Evolutionary conservation across 2,888 invertebrate species (phyloP).

Genomic region (Latrodectus elegans): DNA sequence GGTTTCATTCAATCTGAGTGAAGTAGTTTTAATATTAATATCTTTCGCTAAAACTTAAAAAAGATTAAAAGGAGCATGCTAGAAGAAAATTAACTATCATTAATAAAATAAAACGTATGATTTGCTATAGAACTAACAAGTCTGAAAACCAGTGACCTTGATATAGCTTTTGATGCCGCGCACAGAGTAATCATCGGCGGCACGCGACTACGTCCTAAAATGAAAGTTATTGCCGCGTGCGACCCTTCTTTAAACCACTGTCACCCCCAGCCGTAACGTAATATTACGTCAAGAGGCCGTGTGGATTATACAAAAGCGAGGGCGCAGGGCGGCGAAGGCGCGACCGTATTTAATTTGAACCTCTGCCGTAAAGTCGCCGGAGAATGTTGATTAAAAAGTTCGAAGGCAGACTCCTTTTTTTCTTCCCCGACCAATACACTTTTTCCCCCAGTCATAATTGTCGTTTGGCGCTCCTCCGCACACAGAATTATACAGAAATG

Average conservation of each 20-base stretch:
- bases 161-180: no score
- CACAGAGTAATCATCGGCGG: background rate
- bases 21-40: no score
- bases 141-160: no score
- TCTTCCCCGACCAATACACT: slow-evolving; percentile 16
- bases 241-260: slow-evolving; percentile 25
- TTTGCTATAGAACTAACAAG: no score
- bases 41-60: no score
- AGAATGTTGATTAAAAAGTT: slow-evolving; percentile 67
- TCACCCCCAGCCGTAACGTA: slow-evolving; percentile 5
- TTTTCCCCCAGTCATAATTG: slow-evolving; percentile 59
- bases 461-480: slow-evolving; percentile 54
- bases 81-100: no score
- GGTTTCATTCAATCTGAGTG: no score
- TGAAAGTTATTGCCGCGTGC: slow-evolving; percentile 2
- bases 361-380: slow-evolving; percentile 47
- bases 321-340: slow-evolving; percentile 6
- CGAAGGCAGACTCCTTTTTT: slow-evolving; percentile 1
- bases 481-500: slow-evolving; percentile 18
- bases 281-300: slow-evolving; percentile 37
- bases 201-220: slow-evolving; percentile 24
- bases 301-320: slow-evolving; percentile 54
- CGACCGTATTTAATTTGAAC: slow-evolving; percentile 65
- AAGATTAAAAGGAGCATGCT: no score
- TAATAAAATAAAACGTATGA: no score